phyloP scores from a whole-genome alignment of 2,888 invertebrate species.

The Hetaerina titia region DNA sequence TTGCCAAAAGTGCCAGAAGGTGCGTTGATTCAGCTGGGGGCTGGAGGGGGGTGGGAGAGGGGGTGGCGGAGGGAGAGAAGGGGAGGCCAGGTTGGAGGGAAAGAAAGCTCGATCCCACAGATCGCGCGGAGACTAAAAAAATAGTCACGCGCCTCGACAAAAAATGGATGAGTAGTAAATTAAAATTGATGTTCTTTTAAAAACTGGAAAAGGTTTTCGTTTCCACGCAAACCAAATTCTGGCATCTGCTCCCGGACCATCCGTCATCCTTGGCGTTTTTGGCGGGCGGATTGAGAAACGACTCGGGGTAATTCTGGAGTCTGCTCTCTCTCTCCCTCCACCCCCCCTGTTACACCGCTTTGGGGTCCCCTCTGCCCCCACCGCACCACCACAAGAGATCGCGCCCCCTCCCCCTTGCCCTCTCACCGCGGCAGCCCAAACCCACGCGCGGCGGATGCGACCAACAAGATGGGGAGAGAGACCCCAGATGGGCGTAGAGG shows the following conservation, averaged over 20 bases:
- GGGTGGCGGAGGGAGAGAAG: neutral
- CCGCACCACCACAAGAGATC: neutral
- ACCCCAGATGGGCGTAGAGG: neutral
- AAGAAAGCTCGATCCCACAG: neutral
- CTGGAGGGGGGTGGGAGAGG: neutral
- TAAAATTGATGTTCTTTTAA: slow-evolving; percentile 1
- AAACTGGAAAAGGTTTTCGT: neutral
- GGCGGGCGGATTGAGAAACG: slow-evolving; percentile 23
- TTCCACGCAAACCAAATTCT: slow-evolving; percentile 5
- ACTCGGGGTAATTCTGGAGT: neutral
- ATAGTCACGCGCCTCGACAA: neutral
- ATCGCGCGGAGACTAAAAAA: neutral
- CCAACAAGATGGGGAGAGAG: too few species aligned
- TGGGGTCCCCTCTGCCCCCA: neutral
- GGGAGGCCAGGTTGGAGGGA: neutral
- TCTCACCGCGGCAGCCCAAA: too few species aligned
- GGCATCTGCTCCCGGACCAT: slow-evolving; percentile 1
- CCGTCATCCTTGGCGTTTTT: slow-evolving; percentile 16
- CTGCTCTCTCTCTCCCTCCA: neutral
- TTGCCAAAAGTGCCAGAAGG: neutral
- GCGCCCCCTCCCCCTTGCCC: too few species aligned
- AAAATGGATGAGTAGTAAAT: neutral
- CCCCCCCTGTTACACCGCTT: neutral
- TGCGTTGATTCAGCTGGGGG: neutral
- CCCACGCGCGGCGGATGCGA: too few species aligned